Conservation (phyloP, 1,140 invertebrate genomes). For the Portunus trituberculatus region DNA sequence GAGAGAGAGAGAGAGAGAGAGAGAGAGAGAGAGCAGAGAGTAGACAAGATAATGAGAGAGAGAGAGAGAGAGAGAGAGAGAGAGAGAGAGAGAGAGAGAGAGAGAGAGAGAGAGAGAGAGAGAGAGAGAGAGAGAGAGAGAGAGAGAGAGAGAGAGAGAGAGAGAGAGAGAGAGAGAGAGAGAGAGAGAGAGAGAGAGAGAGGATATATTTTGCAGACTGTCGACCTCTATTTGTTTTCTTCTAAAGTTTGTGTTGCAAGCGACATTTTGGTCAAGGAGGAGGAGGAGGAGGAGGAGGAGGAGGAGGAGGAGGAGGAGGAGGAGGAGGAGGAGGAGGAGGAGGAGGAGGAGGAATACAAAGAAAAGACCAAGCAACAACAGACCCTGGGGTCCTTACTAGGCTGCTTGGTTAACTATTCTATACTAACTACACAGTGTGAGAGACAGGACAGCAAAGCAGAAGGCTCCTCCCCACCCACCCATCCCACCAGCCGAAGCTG, state of each 20-base stretch:
- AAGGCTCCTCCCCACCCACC: no score
- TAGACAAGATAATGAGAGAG: neutral
- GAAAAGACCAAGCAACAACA: no score
- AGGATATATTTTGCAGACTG: neutral
- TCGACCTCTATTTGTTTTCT: neutral
- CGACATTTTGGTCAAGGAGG: neutral
- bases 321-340: no score
- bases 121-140: neutral
- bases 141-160: neutral
- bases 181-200: neutral
- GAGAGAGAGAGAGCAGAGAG: neutral
- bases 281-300: neutral
- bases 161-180: neutral
- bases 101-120: neutral
- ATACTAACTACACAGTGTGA: no score
- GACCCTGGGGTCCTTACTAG: no score
- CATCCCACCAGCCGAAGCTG: no score
- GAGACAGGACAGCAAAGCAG: no score
- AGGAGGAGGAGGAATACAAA: no score
- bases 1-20: conserved; percentile 2
- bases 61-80: no score
- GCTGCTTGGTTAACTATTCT: no score
- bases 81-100: neutral
- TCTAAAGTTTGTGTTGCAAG: neutral
- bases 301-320: no score